These are phyloP conservation scores for Busseola fusca DNA, from an alignment of 2,888 invertebrate species.

Conservation along the genomic window DNA sequence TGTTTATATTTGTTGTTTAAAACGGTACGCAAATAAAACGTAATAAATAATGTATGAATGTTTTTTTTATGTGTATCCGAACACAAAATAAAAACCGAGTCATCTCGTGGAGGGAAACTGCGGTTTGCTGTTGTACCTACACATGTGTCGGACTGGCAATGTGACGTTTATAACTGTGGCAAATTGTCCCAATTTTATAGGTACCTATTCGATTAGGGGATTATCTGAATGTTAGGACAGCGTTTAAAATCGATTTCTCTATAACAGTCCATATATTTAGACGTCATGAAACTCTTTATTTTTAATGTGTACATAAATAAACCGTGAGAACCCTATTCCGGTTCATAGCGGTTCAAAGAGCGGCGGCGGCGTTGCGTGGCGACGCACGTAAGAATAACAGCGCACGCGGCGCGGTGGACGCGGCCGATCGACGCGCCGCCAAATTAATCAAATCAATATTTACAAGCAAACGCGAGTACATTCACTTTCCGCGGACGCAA, in stretches of 20 bases:
- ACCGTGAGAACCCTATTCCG: conserved; percentile 37
- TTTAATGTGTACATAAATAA: conserved; percentile 15
- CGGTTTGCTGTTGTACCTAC: conserved; percentile 26
- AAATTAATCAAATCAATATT: conserved; percentile 58
- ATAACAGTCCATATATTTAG: not conserved
- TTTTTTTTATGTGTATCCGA: conserved; percentile 47
- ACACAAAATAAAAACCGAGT: conserved; percentile 45
- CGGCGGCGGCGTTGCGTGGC: conserved; percentile 21
- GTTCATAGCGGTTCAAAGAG: conserved; percentile 31
- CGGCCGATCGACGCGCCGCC: conserved; percentile 25
- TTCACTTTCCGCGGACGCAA: conserved; percentile 52
- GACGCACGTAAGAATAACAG: conserved; percentile 37
- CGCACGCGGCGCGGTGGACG: conserved; percentile 24
- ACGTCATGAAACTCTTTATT: conserved; percentile 22
- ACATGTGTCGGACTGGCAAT: conserved; percentile 9
- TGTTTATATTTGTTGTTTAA: conserved; percentile 47
- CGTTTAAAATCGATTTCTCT: not conserved
- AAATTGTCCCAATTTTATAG: conserved; percentile 5
- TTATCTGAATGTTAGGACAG: not conserved
- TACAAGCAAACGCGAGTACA: conserved; percentile 50
- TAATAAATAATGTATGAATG: conserved; percentile 47
- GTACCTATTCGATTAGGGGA: not conserved
- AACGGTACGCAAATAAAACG: conserved; percentile 41
- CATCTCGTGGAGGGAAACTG: conserved; percentile 49
- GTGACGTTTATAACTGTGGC: conserved; percentile 9